Evolutionary conservation across 2,113 vertebrate species (phyloP).

Genomic region (Rhinolophus sinicus): DNA sequence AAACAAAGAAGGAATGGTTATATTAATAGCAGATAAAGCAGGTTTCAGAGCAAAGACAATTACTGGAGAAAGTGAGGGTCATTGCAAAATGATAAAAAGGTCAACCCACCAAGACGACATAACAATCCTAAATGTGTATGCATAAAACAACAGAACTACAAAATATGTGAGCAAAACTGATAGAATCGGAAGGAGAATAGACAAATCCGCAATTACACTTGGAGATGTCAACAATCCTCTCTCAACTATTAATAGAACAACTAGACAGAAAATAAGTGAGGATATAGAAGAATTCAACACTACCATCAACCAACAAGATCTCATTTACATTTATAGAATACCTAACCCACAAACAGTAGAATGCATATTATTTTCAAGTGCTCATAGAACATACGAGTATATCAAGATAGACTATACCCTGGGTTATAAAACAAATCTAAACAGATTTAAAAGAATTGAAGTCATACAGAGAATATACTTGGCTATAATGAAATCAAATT

Average conservation of each 20-base stretch:
- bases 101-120: neutral
- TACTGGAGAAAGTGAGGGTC: neutral
- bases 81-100: neutral
- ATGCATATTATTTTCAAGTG: conserved; percentile 18
- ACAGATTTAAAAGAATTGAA: conserved; percentile 40
- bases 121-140: neutral
- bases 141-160: conserved; percentile 1
- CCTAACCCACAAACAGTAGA: neutral
- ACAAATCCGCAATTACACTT: neutral
- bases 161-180: neutral
- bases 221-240: neutral
- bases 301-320: neutral
- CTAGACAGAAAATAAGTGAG: conserved; percentile 18
- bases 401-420: neutral
- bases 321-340: conserved; percentile 29
- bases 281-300: conserved; percentile 29
- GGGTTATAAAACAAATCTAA: neutral
- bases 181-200: neutral
- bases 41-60: conserved; percentile 13
- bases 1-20: conserved; percentile 41
- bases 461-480: neutral
- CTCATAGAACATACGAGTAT: neutral
- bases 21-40: conserved; percentile 42
- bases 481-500: conserved; percentile 1
- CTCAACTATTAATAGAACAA: conserved; percentile 8